Evolutionary conservation across 1,140 invertebrate genomes (phyloP).

Genomic region (Hycleus phaleratus): DNA sequence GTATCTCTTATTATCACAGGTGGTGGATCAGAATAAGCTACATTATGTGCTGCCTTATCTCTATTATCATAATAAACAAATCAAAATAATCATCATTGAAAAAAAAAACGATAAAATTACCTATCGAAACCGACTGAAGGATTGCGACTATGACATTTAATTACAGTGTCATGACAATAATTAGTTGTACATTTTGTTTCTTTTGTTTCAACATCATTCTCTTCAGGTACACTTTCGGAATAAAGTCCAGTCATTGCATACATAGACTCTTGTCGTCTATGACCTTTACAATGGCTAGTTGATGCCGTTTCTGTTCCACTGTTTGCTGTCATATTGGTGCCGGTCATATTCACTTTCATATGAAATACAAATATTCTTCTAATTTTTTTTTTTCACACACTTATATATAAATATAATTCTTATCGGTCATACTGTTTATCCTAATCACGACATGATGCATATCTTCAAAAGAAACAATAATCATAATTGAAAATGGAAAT

Average conservation of each 20-base stretch:
- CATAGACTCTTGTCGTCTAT: slow-evolving; percentile 74
- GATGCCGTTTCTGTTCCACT: no score
- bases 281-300: slow-evolving; percentile 41
- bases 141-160: slow-evolving; percentile 71
- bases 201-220: slow-evolving; percentile 40
- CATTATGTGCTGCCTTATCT: slow-evolving; percentile 27
- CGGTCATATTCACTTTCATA: no score
- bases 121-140: slow-evolving; percentile 64
- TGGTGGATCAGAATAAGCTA: slow-evolving; percentile 28
- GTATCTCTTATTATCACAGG: slow-evolving; percentile 44
- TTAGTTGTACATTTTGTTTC: slow-evolving; percentile 34
- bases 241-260: slow-evolving; percentile 81
- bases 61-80: slow-evolving; percentile 3
- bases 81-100: slow-evolving; percentile 5
- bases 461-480: no score
- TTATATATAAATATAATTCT: no score
- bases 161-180: slow-evolving; percentile 47
- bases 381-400: no score
- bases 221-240: slow-evolving; percentile 56
- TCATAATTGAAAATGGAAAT: no score
- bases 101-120: slow-evolving; percentile 36
- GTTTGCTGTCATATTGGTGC: no score
- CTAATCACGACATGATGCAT: no score
- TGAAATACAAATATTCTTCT: no score
- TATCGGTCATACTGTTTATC: no score